Conservation (phyloP, 2,113 vertebrate species). For the Pseudonaja textilis region DNA sequence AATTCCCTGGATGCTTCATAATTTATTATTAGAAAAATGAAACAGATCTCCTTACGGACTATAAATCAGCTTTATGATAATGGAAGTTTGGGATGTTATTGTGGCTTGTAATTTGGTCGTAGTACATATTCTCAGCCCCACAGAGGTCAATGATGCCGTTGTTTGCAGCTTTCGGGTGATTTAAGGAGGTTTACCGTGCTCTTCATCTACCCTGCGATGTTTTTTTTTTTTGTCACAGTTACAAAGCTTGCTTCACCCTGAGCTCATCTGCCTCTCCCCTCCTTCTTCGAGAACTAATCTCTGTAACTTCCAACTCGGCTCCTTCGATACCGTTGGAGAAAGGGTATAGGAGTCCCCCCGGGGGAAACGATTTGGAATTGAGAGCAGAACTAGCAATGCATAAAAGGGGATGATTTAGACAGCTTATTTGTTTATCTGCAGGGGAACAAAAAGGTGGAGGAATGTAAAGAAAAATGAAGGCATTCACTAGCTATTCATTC, state of each 20-base stretch:
- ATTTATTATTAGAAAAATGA: constrained; percentile 47
- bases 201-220: neutral
- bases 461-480: neutral
- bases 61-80: constrained; percentile 52
- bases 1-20: constrained; percentile 56
- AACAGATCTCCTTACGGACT: constrained; percentile 48
- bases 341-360: constrained; percentile 30
- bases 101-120: constrained; percentile 29
- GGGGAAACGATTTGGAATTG: constrained; percentile 49
- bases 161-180: constrained; percentile 48
- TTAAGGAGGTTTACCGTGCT: constrained; percentile 17
- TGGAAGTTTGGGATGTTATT: constrained; percentile 34
- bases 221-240: constrained; percentile 2
- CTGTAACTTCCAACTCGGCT: constrained; percentile 34
- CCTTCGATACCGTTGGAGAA: constrained; percentile 36
- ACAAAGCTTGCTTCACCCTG: constrained; percentile 35
- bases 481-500: neutral
- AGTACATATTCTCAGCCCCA: constrained; percentile 36
- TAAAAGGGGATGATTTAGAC: constrained; percentile 49
- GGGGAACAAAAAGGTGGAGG: neutral
- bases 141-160: constrained; percentile 45
- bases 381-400: constrained; percentile 39
- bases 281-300: neutral
- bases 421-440: constrained; percentile 23
- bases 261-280: constrained; percentile 1